These are phyloP conservation scores for Eupsilia transversa DNA, from an alignment of 2,888 invertebrate species.

Conservation along the genomic window DNA sequence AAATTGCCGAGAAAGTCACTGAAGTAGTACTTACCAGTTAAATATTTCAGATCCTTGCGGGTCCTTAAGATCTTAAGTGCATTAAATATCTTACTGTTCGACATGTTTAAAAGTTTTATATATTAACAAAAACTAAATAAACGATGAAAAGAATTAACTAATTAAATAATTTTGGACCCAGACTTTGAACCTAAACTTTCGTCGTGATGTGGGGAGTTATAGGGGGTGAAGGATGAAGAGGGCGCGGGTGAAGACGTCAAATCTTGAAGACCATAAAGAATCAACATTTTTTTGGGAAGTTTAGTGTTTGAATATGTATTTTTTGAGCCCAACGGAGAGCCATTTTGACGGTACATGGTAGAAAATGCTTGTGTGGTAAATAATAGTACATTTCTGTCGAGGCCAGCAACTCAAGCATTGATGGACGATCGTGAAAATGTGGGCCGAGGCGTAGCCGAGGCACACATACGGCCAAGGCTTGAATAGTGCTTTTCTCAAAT, in stretches of 20 bases:
- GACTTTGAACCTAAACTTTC: constrained; percentile 90
- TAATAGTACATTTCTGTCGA: no score
- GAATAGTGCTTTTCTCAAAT: no score
- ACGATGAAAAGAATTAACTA: constrained; percentile 68
- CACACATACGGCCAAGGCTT: no score
- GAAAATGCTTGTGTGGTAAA: no score
- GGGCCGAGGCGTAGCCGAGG: no score
- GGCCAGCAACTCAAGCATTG: no score
- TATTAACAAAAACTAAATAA: constrained; percentile 66
- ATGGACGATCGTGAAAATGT: no score
- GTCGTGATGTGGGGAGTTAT: constrained; percentile 71
- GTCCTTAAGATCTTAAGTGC: constrained; percentile 84
- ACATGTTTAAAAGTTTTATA: constrained; percentile 77
- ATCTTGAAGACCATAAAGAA: constrained; percentile 22
- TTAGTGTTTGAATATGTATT: not conserved
- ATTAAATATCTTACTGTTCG: constrained; percentile 86
- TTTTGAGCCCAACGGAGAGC: no score
- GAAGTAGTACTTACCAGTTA: constrained; percentile 79
- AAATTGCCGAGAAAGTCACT: constrained; percentile 67
- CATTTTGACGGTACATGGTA: no score
- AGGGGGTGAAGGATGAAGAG: constrained; percentile 72
- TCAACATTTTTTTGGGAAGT: constrained; percentile 4
- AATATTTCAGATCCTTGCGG: constrained; percentile 80
- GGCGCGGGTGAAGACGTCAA: constrained; percentile 45
- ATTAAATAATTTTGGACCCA: constrained; percentile 82